Base-by-base conservation (phyloP, 2,113 vertebrate genomes). In the Gymnocephalus cernua region DNA sequence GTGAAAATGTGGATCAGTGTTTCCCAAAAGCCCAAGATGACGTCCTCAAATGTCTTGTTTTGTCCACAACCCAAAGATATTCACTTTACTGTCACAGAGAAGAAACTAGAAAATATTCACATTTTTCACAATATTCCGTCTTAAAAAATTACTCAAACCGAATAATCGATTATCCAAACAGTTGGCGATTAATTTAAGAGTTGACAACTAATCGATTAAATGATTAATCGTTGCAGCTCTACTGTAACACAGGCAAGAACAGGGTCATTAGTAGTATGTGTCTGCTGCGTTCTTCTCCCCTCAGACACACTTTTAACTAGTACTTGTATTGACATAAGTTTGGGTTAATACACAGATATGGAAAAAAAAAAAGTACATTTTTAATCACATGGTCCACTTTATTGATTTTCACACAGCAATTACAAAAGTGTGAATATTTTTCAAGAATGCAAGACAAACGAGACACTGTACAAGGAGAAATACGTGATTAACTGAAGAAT, bases 371-470 rank as follows among this genome's bases (percentile, higher is more conserved):
- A 62, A 21, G 32, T 4, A 16, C 15, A 1, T 69, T 79, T 86
- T 77, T 0, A 65, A 79, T 84, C 77, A 89, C 62, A 78, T 75
- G 57, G 62, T 88, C 76, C 48, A 88, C 51, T 93, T 93, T 90
- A 92, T 91, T 93, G 32, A 83, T 83, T 86, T 89, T 79, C 63
- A 86, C 47, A 86, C 3, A 66, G 65, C 25, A 90, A 81, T 73
- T 66, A 82, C 68, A 82, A 79, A 61, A 61, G 50, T 80, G 77
- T 11, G 41, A 69, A 53, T 47, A 13, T 47, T 61, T 41, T 54
- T 45, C 2, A 25, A 68, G 61, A 78, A 75, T 29, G 18, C 11
- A 54, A 62, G 16, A 79, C 13, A 77, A 4, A 54, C 38, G 13
- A 59, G 15, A 73, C 32, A 79, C 23, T 41, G 50, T 73, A 75